Conservation (phyloP, 2,888 invertebrate species). For the Cantharis rustica region DNA sequence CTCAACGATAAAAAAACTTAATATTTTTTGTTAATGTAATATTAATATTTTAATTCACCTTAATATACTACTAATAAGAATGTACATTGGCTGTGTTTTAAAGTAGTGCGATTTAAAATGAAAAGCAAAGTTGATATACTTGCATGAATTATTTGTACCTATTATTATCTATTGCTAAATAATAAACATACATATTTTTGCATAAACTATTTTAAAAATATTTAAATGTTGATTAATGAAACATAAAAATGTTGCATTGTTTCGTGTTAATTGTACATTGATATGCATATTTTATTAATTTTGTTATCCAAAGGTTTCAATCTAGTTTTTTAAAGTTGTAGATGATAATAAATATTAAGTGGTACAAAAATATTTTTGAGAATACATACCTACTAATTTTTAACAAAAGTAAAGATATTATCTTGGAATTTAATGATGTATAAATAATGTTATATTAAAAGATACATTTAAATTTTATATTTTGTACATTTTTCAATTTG, state of each 20-base stretch:
- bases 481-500: slow-evolving; percentile 15
- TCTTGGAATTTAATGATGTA: not conserved
- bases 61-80: slow-evolving; percentile 13
- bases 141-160: slow-evolving; percentile 20
- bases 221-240: slow-evolving; percentile 11
- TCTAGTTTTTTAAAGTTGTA: slow-evolving; percentile 28
- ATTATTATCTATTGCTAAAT: slow-evolving; percentile 11
- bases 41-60: slow-evolving; percentile 23
- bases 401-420: not conserved
- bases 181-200: slow-evolving; percentile 25
- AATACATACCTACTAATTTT: slow-evolving; percentile 5
- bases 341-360: not conserved
- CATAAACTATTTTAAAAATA: slow-evolving; percentile 16
- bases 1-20: slow-evolving; percentile 26
- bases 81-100: slow-evolving; percentile 37
- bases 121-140: slow-evolving; percentile 38
- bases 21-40: slow-evolving; percentile 4
- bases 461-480: slow-evolving; percentile 6
- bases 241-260: slow-evolving; percentile 18
- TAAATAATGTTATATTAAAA: not conserved
- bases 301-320: slow-evolving; percentile 36
- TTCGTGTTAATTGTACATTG: slow-evolving; percentile 20
- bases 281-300: slow-evolving; percentile 18
- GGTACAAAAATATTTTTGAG: not conserved
- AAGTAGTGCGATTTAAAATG: slow-evolving; percentile 25